These are phyloP conservation scores for Choristoneura rosaceana DNA, from an alignment of 2,888 invertebrate species.

Conservation along the genomic window DNA sequence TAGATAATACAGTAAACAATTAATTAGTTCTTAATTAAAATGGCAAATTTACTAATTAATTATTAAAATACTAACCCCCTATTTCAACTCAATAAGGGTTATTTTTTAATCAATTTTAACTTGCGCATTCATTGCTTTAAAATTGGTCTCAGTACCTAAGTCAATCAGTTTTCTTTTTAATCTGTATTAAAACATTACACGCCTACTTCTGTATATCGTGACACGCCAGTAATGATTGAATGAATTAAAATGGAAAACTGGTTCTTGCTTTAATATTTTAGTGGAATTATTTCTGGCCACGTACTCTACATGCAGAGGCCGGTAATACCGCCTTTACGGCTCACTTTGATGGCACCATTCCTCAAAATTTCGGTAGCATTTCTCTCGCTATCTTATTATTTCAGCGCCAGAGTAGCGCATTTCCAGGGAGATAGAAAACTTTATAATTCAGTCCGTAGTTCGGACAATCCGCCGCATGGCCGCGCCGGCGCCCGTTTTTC, in stretches of 20 bases:
- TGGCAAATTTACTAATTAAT: no score
- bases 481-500: slow-evolving; percentile 54
- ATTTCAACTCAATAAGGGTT: no score
- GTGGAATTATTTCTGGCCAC: slow-evolving; percentile 40
- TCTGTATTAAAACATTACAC: slow-evolving; percentile 13
- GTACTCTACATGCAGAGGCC: slow-evolving; percentile 36
- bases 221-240: slow-evolving; percentile 33
- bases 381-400: slow-evolving; percentile 42
- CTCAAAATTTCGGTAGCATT: slow-evolving; percentile 39
- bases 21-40: no score
- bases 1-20: no score
- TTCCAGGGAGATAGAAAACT: slow-evolving; percentile 42
- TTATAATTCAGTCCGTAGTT: slow-evolving; percentile 42
- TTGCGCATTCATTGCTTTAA: no score
- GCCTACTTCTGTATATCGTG: slow-evolving; percentile 9
- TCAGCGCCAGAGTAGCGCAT: slow-evolving; percentile 38
- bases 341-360: slow-evolving; percentile 40
- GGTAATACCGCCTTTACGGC: slow-evolving; percentile 38
- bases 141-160: no score
- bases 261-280: slow-evolving; percentile 37
- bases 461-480: slow-evolving; percentile 39
- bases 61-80: no score
- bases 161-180: no score
- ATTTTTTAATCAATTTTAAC: no score
- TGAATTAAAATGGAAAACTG: slow-evolving; percentile 28